Evolutionary conservation across 2,888 invertebrate species (phyloP), one percentile per base, ranked within the genome.

Genomic region (Chrysodeixis includens): DNA sequence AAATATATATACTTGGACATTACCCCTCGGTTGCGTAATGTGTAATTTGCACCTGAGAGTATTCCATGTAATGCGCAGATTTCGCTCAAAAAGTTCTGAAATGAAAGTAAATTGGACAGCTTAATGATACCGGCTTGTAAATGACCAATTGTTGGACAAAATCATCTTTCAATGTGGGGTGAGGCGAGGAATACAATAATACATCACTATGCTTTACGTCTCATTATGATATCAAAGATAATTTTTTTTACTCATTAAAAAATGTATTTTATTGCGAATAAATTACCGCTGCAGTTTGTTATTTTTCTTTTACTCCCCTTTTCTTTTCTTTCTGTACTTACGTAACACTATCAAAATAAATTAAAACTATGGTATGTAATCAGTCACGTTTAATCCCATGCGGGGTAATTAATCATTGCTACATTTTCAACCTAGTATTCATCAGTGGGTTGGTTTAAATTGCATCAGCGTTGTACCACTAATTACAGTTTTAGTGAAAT

Each of bases 321-420:
- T 40, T n/a, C 6, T 40, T 40, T 6, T n/a, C 5, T 49, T 8
- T 20, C 18, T 9, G 10, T 3, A 49, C 46, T 10, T 49, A 10
- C 18, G 46, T 20, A 9, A 22, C 10, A 18, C 18, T 26, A 64
- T 30, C 46, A 55, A 56, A 66, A 59, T 51, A 59, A 61, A 64
- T 60, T 54, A 56, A 62, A 70, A 73, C 54, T 58, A 51, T 18
- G 44, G 22, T 40, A 60, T 16, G 49, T 49, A 74, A 74, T 75
- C 32, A 78, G 32, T 75, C 71, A 66, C 49, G 57, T 32, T 62
- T 60, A 71, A 64, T 78, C 56, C 69, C 55, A 54, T 10, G 59
- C 62, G 44, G 30, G 40, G 54, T 66, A 75, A 77, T 78, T 77
- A 78, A 78, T 75, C 71, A 69, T 71, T 59, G 57, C 67, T 62